phyloP scores from a whole-genome alignment of 2,888 invertebrate species.

The Lithophane semibrunnea region DNA sequence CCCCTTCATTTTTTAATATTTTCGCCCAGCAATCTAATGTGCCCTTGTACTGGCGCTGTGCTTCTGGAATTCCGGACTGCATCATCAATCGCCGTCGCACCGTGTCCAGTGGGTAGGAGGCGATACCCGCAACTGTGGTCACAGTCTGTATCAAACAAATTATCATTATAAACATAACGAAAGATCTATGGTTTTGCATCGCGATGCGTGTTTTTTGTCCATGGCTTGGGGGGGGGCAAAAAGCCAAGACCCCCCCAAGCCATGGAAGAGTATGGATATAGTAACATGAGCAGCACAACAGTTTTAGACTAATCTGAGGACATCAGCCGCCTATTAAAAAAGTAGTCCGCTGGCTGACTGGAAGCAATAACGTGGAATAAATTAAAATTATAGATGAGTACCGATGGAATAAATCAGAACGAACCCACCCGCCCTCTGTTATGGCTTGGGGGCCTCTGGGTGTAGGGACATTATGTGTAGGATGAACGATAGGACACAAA shows the following conservation, averaged over 20 bases:
- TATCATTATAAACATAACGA: not conserved
- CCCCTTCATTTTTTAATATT: constrained; percentile 95
- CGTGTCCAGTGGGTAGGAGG: constrained; percentile 99
- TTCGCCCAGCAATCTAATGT: constrained; percentile 97
- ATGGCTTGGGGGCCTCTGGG: too few relatives aligned
- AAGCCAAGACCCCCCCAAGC: too few relatives aligned
- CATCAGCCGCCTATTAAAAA: not conserved
- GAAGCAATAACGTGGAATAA: not conserved
- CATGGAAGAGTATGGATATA: not conserved
- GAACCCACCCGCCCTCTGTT: not conserved
- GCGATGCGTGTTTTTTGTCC: not conserved
- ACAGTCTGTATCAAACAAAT: constrained; percentile 84
- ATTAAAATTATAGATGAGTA: not conserved
- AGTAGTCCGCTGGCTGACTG: not conserved
- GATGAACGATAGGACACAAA: not conserved
- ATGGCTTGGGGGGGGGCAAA: too few relatives aligned
- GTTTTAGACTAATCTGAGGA: not conserved
- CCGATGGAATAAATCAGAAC: not conserved
- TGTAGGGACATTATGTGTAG: too few relatives aligned
- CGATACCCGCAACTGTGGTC: constrained; percentile 95
- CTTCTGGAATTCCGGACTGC: constrained; percentile 96
- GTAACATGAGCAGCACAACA: not conserved
- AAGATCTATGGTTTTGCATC: not conserved
- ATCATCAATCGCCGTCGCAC: constrained; percentile 99
- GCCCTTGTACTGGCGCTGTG: constrained; percentile 96